A percentile compares a stretch with the other conserved stretches of the same genome.
Conservation (phyloP, 2,888 invertebrate genomes). For the Bellardia pandia region DNA sequence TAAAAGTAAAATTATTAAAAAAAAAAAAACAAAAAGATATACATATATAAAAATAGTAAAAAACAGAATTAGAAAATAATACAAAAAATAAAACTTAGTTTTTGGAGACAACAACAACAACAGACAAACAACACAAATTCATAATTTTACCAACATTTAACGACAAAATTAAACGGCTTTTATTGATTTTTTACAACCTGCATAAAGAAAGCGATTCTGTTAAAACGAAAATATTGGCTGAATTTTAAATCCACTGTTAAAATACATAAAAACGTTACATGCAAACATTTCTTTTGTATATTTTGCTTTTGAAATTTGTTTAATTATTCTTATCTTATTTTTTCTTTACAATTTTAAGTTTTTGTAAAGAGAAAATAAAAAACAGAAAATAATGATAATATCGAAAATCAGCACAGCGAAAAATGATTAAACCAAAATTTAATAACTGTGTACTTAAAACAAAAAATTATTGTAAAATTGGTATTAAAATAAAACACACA, state of each 20-base stretch:
- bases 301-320: constrained; percentile 37
- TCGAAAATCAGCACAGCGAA: constrained; percentile 82
- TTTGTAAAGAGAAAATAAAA: constrained; percentile 55
- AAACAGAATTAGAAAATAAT: constrained; percentile 56
- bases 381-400: constrained; percentile 63
- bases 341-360: constrained; percentile 44
- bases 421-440: constrained; percentile 70
- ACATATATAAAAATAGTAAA: constrained; percentile 66
- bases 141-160: constrained; percentile 26
- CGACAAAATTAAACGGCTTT: constrained; percentile 47
- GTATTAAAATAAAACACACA: constrained; percentile 42
- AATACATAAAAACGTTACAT: neutral
- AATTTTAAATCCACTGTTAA: constrained; percentile 37
- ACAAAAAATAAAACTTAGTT: constrained; percentile 58
- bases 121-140: constrained; percentile 36
- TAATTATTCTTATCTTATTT: constrained; percentile 5
- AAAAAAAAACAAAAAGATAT: constrained; percentile 43
- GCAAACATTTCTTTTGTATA: neutral
- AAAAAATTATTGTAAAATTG: constrained; percentile 65
- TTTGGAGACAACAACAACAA: constrained; percentile 64
- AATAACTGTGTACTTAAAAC: constrained; percentile 72
- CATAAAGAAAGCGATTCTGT: constrained; percentile 21
- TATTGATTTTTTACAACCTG: neutral
- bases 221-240: constrained; percentile 56
- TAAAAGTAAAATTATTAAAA: constrained; percentile 61